These are phyloP conservation scores for Clarias pachynema DNA, from an alignment of 2,797 vertebrate species.

Conservation along the genomic window DNA sequence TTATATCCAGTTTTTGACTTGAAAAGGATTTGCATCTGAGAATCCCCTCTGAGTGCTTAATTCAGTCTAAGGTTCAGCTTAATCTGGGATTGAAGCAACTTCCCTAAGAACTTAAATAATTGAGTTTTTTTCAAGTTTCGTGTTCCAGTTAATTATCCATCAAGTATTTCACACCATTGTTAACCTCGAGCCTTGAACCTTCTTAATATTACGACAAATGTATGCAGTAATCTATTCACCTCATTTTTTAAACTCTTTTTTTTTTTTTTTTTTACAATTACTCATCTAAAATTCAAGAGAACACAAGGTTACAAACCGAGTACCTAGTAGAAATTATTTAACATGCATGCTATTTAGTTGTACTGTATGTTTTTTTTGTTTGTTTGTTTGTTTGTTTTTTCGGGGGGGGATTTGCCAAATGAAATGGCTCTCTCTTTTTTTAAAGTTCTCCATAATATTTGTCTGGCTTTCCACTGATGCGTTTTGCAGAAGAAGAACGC, in stretches of 20 bases:
- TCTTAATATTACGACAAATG: background rate
- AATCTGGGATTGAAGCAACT: constrained; percentile 18
- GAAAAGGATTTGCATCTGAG: constrained; percentile 18
- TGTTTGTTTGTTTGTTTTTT: too few species aligned
- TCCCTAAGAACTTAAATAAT: constrained; percentile 16
- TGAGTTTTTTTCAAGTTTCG: constrained; percentile 19
- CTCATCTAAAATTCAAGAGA: background rate
- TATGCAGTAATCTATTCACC: constrained; percentile 9
- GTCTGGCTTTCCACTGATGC: constrained; percentile 4
- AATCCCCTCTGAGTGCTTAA: constrained; percentile 29
- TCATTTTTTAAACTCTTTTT: background rate
- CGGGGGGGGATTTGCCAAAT: too few species aligned
- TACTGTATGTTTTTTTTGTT: background rate
- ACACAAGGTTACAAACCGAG: background rate
- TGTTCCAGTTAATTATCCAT: constrained; percentile 34
- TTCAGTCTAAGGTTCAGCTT: constrained; percentile 18
- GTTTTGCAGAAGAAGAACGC: constrained; percentile 7
- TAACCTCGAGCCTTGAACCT: constrained; percentile 5
- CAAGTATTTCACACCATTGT: background rate
- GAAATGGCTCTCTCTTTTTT: background rate
- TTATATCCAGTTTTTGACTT: constrained; percentile 5
- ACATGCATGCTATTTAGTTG: background rate
- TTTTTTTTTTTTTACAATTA: background rate
- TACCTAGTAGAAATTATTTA: background rate
- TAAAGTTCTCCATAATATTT: background rate